These are phyloP conservation scores for Dendrocopos noguchii DNA, from an alignment of 2,113 vertebrate species.

Conservation along the genomic window DNA sequence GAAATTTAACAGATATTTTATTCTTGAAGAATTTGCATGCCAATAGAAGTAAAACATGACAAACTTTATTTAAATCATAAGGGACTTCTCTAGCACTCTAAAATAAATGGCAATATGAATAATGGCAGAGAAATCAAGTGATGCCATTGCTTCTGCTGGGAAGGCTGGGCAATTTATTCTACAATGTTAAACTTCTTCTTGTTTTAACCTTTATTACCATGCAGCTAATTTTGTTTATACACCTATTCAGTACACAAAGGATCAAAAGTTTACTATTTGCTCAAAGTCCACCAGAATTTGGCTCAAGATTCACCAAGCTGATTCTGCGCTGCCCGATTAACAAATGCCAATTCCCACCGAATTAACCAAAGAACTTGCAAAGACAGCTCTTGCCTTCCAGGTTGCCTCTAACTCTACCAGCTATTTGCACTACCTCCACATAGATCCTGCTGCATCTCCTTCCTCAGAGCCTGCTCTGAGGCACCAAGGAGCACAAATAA, in stretches of 20 bases:
- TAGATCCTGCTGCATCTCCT: neutral
- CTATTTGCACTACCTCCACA: fast-evolving
- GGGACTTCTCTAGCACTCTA: neutral
- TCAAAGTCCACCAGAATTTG: neutral
- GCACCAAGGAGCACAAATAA: neutral
- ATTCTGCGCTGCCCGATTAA: neutral
- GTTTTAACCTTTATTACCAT: neutral
- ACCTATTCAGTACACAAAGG: neutral
- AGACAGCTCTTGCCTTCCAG: neutral
- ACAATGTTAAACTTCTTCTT: neutral
- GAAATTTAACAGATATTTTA: conserved; percentile 34
- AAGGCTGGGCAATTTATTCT: neutral
- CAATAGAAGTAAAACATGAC: conserved; percentile 33
- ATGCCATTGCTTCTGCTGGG: neutral
- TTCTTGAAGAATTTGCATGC: neutral
- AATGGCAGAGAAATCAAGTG: conserved; percentile 20
- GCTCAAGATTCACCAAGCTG: neutral
- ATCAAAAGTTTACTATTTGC: neutral
- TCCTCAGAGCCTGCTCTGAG: neutral
- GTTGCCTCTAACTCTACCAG: neutral
- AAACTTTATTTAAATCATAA: conserved; percentile 64
- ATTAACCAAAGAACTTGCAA: neutral
- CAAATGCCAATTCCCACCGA: neutral
- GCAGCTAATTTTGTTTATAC: conserved; percentile 16
- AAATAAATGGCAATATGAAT: conserved; percentile 22